phyloP scores from a whole-genome alignment of 2,113 vertebrate species.

The Lepus timidus region DNA sequence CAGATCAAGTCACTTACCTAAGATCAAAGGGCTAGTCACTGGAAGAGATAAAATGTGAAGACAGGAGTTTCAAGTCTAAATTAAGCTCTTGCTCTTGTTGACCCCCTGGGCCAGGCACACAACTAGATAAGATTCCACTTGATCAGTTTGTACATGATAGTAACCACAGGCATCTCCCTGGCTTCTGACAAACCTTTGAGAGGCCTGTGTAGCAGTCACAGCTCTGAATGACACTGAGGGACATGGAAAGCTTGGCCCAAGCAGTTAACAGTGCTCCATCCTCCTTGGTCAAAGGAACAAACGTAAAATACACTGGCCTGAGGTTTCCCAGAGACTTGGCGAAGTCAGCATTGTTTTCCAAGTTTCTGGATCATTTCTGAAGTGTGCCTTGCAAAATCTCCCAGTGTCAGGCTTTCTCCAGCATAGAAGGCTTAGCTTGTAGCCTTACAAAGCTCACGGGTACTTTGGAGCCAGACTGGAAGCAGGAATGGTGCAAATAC shows the following conservation, averaged over 20 bases:
- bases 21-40: not conserved
- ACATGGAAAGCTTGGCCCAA: not conserved
- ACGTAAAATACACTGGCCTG: not conserved
- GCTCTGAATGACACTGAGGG: not conserved
- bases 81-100: not conserved
- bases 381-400: not conserved
- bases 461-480: not conserved
- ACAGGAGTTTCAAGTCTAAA: not conserved
- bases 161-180: not conserved
- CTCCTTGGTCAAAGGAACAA: not conserved
- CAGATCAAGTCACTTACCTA: not conserved
- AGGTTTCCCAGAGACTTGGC: constrained; percentile 7
- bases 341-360: constrained; percentile 39
- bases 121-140: not conserved
- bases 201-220: not conserved
- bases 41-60: not conserved
- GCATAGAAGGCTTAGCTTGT: not conserved
- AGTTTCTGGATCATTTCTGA: constrained; percentile 27
- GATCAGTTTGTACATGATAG: not conserved
- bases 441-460: not conserved
- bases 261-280: not conserved
- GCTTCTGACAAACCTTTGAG: not conserved
- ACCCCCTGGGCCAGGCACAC: not conserved
- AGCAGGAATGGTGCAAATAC: not conserved
- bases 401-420: not conserved